phyloP scores from a whole-genome alignment of 1,140 invertebrate genomes.

The Cotesia typhae region DNA sequence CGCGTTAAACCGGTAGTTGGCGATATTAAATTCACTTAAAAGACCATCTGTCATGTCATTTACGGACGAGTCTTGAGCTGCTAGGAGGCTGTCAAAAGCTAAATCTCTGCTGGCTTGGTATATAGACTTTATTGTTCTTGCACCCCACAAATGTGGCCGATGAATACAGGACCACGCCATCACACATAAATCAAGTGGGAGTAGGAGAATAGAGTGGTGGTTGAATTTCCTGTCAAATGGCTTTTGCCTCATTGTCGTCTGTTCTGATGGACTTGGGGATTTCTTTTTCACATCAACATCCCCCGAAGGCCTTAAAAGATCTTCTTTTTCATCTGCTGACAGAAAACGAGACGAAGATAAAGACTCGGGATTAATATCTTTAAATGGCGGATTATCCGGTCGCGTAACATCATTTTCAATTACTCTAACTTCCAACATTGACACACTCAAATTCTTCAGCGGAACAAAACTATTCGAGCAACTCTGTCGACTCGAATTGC shows the following conservation, averaged over 20 bases:
- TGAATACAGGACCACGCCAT: constrained; percentile 62
- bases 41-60: constrained; percentile 45
- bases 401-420: constrained; percentile 52
- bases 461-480: constrained; percentile 41
- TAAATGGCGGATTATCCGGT: constrained; percentile 47
- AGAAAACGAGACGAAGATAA: too few species aligned
- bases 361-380: background rate
- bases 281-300: background rate
- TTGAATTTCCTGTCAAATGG: constrained; percentile 46
- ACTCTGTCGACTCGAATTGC: constrained; percentile 1
- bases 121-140: constrained; percentile 50
- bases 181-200: constrained; percentile 57
- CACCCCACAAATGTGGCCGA: constrained; percentile 55
- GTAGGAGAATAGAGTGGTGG: constrained; percentile 39
- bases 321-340: background rate
- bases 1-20: constrained; percentile 55
- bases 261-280: constrained; percentile 12
- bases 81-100: constrained; percentile 48
- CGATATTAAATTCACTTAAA: constrained; percentile 55
- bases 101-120: constrained; percentile 53
- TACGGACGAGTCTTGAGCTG: constrained; percentile 46
- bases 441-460: constrained; percentile 49
- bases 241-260: constrained; percentile 32
- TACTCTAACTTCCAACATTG: constrained; percentile 51
- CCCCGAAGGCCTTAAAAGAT: too few species aligned